Evolutionary conservation across 2,888 invertebrate genomes (phyloP), one percentile per base, ranked within the genome.

Genomic region (Anoncus sp.): DNA sequence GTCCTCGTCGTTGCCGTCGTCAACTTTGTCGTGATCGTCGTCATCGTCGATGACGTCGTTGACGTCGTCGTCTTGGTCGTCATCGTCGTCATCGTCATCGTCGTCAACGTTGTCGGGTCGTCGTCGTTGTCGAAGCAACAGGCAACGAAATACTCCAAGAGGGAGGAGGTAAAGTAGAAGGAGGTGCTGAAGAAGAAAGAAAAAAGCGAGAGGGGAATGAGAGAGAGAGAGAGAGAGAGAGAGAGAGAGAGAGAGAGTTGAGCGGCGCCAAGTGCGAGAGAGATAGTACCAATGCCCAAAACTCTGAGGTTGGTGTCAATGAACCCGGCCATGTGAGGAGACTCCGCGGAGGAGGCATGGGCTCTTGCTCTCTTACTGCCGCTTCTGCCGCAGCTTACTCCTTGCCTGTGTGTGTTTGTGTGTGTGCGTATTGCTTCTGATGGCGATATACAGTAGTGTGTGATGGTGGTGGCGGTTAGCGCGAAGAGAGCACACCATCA

Each of bases 291-390:
- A 88, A 88, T 88, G 90, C 89, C 91, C 89, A 90, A 91, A 91
- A 91, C 88, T 82, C 81, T 89, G 87, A 87, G 87, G 83, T 72
- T 88, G 88, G 88, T 90, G 91, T 91, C 91, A 90, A 90, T 90
- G 90, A 90, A 90, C 90, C 86, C 89, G 85, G 84, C 88, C 88
- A 89, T 88, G 89, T 88, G 90, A 89, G 88, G 88, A 89, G 88
- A 87, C 72, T 83, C 80, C 80, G 79, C 66, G 81, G 81, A 83
- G n/a, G 83, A 81, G 83, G 85, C 85, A 83, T 83, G 82, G 72
- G 53, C 53, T 51, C 66, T 38, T 22, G 49, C 35, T 49, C 38
- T 55, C 51, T 55, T 66, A 31, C 67, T 60, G 51, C 69, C 65
- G 57, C 60, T 59, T 38, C 38, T 60, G 40, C 63, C 57, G 43